Conservation (phyloP, 2,797 vertebrate genomes). For the Neomorphus geoffroyi region DNA sequence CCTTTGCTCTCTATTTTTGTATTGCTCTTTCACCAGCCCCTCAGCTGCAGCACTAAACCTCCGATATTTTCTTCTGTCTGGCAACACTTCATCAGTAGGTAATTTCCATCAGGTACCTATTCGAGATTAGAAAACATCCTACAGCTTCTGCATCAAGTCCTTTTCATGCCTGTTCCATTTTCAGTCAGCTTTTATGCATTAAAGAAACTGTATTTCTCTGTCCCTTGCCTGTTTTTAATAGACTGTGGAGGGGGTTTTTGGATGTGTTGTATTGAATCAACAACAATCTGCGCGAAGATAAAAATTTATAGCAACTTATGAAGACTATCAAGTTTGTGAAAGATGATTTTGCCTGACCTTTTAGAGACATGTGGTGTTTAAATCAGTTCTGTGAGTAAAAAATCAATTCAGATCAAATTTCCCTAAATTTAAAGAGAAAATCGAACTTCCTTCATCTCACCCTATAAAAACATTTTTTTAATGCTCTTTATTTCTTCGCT, state of each 20-base stretch:
- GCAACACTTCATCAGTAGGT: constrained; percentile 16
- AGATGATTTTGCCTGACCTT: background rate
- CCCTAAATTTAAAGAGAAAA: constrained; percentile 45
- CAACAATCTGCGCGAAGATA: background rate
- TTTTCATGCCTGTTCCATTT: constrained; percentile 18
- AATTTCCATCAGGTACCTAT: constrained; percentile 19
- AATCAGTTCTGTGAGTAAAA: constrained; percentile 18
- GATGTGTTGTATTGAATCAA: background rate
- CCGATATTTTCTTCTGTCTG: constrained; percentile 40
- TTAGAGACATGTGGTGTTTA: background rate
- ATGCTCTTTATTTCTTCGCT: background rate
- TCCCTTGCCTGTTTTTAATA: constrained; percentile 19
- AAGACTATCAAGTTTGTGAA: background rate
- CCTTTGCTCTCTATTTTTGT: constrained; percentile 14
- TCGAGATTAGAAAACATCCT: constrained; percentile 28
- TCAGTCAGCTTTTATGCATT: background rate
- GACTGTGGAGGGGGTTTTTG: background rate
- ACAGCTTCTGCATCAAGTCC: constrained; percentile 17
- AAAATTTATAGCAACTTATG: constrained; percentile 16
- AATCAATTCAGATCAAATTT: constrained; percentile 38
- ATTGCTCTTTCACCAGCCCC: background rate
- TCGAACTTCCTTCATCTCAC: constrained; percentile 12
- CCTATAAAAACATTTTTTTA: constrained; percentile 6
- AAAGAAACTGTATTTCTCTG: background rate
- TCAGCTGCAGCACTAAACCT: background rate